A percentile compares a stretch with the other conserved stretches of the same genome.
Conservation (phyloP, 2,888 invertebrate genomes). For the Hirtodrosophila histrioides region DNA sequence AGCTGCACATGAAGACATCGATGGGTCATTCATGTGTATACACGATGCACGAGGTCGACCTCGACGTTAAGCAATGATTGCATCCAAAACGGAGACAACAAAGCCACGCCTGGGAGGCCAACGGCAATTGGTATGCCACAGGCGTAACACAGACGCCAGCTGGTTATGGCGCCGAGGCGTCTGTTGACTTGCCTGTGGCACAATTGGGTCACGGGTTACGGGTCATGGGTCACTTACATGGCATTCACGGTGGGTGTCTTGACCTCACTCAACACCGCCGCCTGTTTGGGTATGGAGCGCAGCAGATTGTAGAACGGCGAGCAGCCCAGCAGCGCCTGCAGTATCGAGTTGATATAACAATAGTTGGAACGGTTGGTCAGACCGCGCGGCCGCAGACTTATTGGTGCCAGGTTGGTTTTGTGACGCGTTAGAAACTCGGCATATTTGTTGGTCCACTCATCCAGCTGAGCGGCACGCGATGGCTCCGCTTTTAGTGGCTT, state of each 20-base stretch:
- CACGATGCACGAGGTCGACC: conserved; percentile 45
- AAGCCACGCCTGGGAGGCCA: conserved; percentile 41
- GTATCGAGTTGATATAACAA: conserved; percentile 97
- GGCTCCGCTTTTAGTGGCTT: conserved; percentile 63
- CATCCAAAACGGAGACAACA: conserved; percentile 78
- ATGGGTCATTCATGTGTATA: conserved; percentile 3
- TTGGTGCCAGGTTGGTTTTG: conserved; percentile 90
- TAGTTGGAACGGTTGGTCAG: conserved; percentile 97
- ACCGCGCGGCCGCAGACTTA: conserved; percentile 94
- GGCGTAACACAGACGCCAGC: conserved; percentile 82
- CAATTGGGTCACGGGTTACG: conserved; percentile 25
- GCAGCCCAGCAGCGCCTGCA: conserved; percentile 96
- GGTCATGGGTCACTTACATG: conserved; percentile 87
- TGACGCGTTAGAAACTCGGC: conserved; percentile 91
- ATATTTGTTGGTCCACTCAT: conserved; percentile 85
- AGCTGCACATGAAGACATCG: conserved; percentile 16
- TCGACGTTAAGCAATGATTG: conserved; percentile 34
- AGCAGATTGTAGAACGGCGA: conserved; percentile 97
- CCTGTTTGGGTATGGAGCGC: conserved; percentile 89
- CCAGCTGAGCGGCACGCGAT: conserved; percentile 65
- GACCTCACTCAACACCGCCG: conserved; percentile 86
- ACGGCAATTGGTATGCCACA: conserved; percentile 76
- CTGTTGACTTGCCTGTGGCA: conserved; percentile 82
- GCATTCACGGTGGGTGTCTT: conserved; percentile 95
- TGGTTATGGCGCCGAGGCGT: conserved; percentile 55